Evolutionary conservation across 2,113 vertebrate genomes (phyloP).

Genomic region (mouse (Mus musculus)): GRCm39 chrX:131333501-131334000

Average conservation of each 20-base stretch:
- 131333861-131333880: constrained; percentile 53
- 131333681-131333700: constrained; percentile 27
- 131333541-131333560: not conserved
- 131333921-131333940: constrained; percentile 60
- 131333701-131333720: constrained; percentile 45
- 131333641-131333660: constrained; percentile 19
- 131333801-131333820: constrained; percentile 52
- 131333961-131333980: constrained; percentile 61
- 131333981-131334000: not conserved
- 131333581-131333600: not conserved
- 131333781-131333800: constrained; percentile 24
- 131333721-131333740: constrained; percentile 41
- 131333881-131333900: constrained; percentile 67
- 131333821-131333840: constrained; percentile 64
- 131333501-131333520: not conserved
- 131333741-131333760: not conserved
- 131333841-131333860: constrained; percentile 52
- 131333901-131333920: constrained; percentile 75
- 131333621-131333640: constrained; percentile 3
- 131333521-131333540: not conserved
- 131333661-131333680: not conserved
- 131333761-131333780: constrained; percentile 60
- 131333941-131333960: constrained; percentile 73
- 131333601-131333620: not conserved
- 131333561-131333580: not conserved